phyloP scores from a whole-genome alignment of 2,888 invertebrate genomes.

The Pycnomerus fuliginosus region DNA sequence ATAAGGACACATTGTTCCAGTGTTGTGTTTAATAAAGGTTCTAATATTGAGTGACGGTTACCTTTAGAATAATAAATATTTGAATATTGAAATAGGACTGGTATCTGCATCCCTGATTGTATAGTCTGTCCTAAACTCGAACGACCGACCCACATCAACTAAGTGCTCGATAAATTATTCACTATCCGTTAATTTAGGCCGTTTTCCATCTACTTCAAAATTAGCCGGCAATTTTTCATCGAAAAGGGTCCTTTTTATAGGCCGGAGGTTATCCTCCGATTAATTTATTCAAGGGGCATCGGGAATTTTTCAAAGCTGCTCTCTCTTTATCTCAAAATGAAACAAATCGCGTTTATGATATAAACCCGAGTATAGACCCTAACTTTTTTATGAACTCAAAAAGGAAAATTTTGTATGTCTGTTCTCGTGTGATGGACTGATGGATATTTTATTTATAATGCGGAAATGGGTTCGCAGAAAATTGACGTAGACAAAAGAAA shows the following conservation, averaged over 20 bases:
- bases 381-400: no score
- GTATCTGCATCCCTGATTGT: slow-evolving; percentile 22
- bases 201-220: slow-evolving; percentile 26
- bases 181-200: slow-evolving; percentile 27
- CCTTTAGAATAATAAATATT: slow-evolving; percentile 31
- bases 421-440: no score
- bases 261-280: slow-evolving; percentile 14
- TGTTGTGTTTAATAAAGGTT: slow-evolving; percentile 18
- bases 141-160: slow-evolving; percentile 24
- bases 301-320: slow-evolving; percentile 9
- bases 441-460: no score
- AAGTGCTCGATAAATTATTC: slow-evolving; percentile 29
- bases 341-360: no score
- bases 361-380: no score
- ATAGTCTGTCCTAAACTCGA: slow-evolving; percentile 17
- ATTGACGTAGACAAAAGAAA: no score
- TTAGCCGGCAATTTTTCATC: slow-evolving; percentile 26
- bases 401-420: no score
- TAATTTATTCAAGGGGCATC: slow-evolving; percentile 17
- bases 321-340: no score
- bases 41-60: slow-evolving; percentile 30
- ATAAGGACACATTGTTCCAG: no score
- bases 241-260: slow-evolving; percentile 11
- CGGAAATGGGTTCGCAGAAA: no score
- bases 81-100: slow-evolving; percentile 29